phyloP scores from a whole-genome alignment of 2,113 vertebrate genomes.

The Fregetta grallaria region DNA sequence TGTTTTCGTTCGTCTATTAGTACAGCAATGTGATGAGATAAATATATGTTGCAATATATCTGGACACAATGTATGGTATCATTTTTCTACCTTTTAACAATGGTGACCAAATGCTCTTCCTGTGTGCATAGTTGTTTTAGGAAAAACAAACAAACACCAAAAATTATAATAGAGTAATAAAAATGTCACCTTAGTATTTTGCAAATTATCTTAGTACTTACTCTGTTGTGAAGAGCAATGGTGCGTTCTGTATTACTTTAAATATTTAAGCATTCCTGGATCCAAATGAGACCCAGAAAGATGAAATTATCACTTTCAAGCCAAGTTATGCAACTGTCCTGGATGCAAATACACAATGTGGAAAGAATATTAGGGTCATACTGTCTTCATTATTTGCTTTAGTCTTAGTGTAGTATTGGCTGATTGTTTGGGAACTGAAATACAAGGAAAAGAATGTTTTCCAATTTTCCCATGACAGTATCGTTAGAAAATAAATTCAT shows the following conservation, averaged over 20 bases:
- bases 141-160: background rate
- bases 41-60: constrained; percentile 76
- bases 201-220: background rate
- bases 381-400: background rate
- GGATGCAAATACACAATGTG: background rate
- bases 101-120: background rate
- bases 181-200: background rate
- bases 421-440: background rate
- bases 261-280: background rate
- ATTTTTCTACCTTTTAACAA: constrained; percentile 41
- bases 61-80: constrained; percentile 12
- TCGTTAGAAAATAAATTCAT: background rate
- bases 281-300: background rate
- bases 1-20: constrained; percentile 86
- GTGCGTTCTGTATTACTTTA: background rate
- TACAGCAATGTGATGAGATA: constrained; percentile 79
- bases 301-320: background rate
- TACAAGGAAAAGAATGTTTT: background rate
- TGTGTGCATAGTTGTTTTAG: background rate
- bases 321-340: background rate
- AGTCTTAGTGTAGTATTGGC: background rate
- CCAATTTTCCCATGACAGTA: background rate
- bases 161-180: background rate
- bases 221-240: background rate
- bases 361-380: background rate